A percentile compares a stretch with the other conserved stretches of the same genome.
Evolutionary conservation across 2,888 invertebrate species (phyloP).

Genomic region (Cybosia mesomella): DNA sequence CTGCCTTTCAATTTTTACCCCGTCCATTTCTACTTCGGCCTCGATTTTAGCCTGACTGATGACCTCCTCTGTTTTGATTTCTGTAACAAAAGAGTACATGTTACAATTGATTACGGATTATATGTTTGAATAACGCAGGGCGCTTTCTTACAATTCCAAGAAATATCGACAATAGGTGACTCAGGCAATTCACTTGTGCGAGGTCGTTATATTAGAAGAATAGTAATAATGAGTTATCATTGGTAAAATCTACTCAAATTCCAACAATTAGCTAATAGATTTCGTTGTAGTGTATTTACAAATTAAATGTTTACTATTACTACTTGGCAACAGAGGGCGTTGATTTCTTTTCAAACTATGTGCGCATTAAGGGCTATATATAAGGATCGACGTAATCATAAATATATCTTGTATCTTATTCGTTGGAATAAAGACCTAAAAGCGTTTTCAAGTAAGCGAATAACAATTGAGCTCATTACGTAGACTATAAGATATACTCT

Average conservation of each 20-base stretch:
- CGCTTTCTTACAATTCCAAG: conserved; percentile 83
- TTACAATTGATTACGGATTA: conserved; percentile 75
- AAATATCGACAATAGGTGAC: conserved; percentile 84
- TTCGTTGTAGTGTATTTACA: conserved; percentile 40
- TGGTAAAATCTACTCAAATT: conserved; percentile 61
- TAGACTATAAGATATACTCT: conserved; percentile 27
- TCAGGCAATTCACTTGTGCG: conserved; percentile 76
- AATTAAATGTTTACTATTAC: conserved; percentile 37
- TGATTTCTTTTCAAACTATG: conserved; percentile 21
- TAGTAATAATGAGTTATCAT: conserved; percentile 74
- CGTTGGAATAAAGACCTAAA: conserved; percentile 28
- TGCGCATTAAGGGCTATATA: conserved; percentile 17
- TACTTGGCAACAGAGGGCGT: conserved; percentile 67
- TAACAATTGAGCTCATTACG: conserved; percentile 20
- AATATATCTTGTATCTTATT: conserved; percentile 20
- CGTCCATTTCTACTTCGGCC: conserved; percentile 69
- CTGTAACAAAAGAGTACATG: conserved; percentile 81
- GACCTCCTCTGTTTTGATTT: conserved; percentile 84
- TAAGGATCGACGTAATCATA: conserved; percentile 16
- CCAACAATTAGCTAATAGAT: conserved; percentile 76
- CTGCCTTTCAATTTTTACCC: conserved; percentile 70
- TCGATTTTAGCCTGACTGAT: conserved; percentile 82
- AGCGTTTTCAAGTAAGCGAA: conserved; percentile 20
- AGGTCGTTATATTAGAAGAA: conserved; percentile 69
- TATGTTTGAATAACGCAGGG: conserved; percentile 80